Evolutionary conservation across 2,888 invertebrate species (phyloP), one percentile per base, ranked within the genome.

Genomic region (Seira ritae): DNA sequence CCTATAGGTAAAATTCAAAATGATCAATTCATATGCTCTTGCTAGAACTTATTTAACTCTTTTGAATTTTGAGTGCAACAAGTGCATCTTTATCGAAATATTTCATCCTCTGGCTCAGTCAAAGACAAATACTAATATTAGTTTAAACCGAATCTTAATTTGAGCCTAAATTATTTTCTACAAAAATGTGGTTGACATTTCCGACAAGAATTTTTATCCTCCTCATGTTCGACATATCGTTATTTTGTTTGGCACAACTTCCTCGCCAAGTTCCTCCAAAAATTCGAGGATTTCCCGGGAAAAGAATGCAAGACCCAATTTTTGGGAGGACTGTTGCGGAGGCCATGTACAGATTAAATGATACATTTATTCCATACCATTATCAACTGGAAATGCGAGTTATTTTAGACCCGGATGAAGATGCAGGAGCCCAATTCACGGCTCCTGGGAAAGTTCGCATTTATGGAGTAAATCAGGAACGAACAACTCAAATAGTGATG

Each of bases 381-480:
- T 84, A 84, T 20, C 65, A 72, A 0, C 42, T 87, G n/a, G 69
- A 75, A 55, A 75, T 87, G 17, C 78, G 80, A 15, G 84, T 84
- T 15, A 80, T 83, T 65, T 42, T 87, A 37, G 84, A 84, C n/a
- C 23, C 62, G 8, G 75, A 74, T 8, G 74, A 73, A 12, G 50
- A 50, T 0, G 67, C 31, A 4, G 78, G 62, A 6, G 46, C 60
- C 0, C 62, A 69, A 24, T 86, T 70, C 15, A 86, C 86, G 15
- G 85, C 85, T 65, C 85, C 85, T 15, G 86, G 86, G 17, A 78
- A 84, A 55, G 72, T 85, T 2, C 55, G 60, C 24, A 85, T 84
- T n/a, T 20, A 55, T 42, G 78, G 81, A 24, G 71, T 70, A 12
- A 69, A 60, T 37, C 66, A 72, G 42, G 79, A 84, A 67, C 22